phyloP scores from a whole-genome alignment of 2,888 invertebrate genomes.

The Cryptocheilus praepositus region DNA sequence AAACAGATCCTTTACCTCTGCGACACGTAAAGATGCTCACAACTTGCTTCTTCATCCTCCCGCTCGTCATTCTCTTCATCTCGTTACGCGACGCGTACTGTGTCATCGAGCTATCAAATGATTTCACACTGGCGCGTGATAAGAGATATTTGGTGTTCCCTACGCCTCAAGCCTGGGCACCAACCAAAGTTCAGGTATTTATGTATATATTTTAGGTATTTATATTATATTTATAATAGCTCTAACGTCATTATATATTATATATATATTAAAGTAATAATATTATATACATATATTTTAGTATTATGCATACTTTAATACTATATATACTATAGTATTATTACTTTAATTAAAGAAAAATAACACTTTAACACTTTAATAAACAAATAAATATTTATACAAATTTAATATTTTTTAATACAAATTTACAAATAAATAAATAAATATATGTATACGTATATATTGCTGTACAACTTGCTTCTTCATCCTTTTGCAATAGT shows the following conservation, averaged over 20 bases:
- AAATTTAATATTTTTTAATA: too few relatives aligned
- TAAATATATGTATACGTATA: too few relatives aligned
- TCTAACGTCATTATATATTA: too few relatives aligned
- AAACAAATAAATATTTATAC: too few relatives aligned
- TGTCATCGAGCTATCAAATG: not conserved
- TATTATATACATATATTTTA: too few relatives aligned
- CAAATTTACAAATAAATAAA: too few relatives aligned
- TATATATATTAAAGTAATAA: too few relatives aligned
- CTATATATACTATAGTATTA: too few relatives aligned
- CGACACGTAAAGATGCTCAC: slow-evolving; percentile 10
- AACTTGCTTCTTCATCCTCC: not conserved
- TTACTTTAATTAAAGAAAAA: too few relatives aligned
- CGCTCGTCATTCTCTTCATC: not conserved
- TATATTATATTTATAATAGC: not conserved
- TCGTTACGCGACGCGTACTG: not conserved
- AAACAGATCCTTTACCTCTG: not conserved
- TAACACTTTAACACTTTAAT: too few relatives aligned
- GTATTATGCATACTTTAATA: too few relatives aligned
- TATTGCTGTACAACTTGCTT: not conserved
- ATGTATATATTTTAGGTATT: slow-evolving; percentile 13
- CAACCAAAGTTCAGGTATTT: slow-evolving; percentile 68
- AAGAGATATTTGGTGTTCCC: slow-evolving; percentile 66
- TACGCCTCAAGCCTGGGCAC: slow-evolving; percentile 40
- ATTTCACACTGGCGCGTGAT: not conserved
- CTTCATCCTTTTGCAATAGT: not conserved